phyloP scores from a whole-genome alignment of 2,113 vertebrate species.

The Peromyscus californicus region DNA sequence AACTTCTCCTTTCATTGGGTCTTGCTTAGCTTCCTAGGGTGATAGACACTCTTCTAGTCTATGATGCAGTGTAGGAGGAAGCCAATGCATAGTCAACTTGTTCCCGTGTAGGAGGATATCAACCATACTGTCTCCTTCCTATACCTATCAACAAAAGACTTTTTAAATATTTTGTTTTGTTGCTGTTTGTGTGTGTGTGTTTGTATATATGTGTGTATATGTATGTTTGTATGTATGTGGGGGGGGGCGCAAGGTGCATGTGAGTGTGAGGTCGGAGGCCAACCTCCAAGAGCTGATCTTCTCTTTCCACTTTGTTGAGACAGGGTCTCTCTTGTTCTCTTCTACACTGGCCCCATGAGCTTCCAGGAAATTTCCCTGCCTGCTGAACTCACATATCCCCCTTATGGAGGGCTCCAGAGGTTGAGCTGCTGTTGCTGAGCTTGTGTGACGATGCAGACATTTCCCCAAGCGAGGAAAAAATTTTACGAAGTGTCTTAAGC shows the following conservation, averaged over 20 bases:
- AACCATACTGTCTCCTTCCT: neutral
- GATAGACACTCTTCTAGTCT: neutral
- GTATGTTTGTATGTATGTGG: neutral
- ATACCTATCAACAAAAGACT: neutral
- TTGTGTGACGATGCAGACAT: neutral
- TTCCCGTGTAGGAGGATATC: neutral
- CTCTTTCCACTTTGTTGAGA: neutral
- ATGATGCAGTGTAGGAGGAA: neutral
- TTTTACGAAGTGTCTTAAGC: neutral
- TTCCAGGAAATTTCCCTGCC: too few species aligned
- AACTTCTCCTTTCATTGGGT: neutral
- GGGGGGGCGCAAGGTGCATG: neutral
- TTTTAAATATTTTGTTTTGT: neutral
- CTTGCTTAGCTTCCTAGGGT: neutral
- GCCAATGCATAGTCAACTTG: neutral
- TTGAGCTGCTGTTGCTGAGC: neutral
- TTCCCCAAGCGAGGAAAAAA: neutral
- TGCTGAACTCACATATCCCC: neutral
- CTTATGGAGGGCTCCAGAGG: neutral
- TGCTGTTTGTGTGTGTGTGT: neutral
- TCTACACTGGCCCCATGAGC: neutral
- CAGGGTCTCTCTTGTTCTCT: neutral
- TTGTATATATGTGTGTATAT: neutral
- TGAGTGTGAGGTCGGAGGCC: neutral
- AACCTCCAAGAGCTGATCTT: neutral